Percentiles rank a stretch among this genome's conserved stretches.
These are phyloP conservation scores for Anabacerthia variegaticeps DNA, from an alignment of 2,797 vertebrate genomes.

Conservation along the genomic window DNA sequence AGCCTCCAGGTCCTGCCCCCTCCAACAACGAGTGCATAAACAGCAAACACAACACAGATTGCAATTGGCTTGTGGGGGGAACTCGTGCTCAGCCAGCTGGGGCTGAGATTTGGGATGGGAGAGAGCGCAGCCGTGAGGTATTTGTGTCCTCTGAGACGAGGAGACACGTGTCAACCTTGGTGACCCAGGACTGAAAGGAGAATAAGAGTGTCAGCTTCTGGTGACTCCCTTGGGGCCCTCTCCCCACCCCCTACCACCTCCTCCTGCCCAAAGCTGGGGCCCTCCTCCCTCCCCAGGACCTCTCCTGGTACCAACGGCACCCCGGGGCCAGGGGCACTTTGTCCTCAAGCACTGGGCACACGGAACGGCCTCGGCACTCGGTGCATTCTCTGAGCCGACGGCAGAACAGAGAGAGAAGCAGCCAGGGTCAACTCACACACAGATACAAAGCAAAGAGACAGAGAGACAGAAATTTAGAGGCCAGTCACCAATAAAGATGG, in stretches of 20 bases:
- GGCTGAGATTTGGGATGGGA: constrained; percentile 27
- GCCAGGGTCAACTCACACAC: constrained; percentile 82
- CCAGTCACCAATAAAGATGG: constrained; percentile 79
- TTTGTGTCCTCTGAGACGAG: constrained; percentile 68
- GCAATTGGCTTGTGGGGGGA: background rate
- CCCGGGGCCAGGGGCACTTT: constrained; percentile 26
- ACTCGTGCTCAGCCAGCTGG: background rate
- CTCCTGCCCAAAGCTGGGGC: constrained; percentile 37
- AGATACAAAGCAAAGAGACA: constrained; percentile 85
- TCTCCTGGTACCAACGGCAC: constrained; percentile 3
- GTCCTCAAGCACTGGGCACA: background rate
- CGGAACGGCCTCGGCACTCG: constrained; percentile 58
- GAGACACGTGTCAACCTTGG: constrained; percentile 71
- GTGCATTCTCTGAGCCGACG: constrained; percentile 76
- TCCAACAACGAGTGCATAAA: background rate
- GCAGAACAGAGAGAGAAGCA: constrained; percentile 75
- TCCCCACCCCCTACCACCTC: constrained; percentile 14
- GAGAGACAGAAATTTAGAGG: constrained; percentile 82
- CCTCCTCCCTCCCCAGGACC: constrained; percentile 26
- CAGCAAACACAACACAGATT: background rate
- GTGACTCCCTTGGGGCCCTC: background rate
- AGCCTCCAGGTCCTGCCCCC: background rate
- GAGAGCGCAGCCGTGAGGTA: constrained; percentile 74
- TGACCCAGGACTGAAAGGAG: constrained; percentile 63
- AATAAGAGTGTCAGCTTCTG: background rate